Evolutionary conservation across 2,113 vertebrate genomes (phyloP).

Genomic region (Stegostoma tigrinum): DNA sequence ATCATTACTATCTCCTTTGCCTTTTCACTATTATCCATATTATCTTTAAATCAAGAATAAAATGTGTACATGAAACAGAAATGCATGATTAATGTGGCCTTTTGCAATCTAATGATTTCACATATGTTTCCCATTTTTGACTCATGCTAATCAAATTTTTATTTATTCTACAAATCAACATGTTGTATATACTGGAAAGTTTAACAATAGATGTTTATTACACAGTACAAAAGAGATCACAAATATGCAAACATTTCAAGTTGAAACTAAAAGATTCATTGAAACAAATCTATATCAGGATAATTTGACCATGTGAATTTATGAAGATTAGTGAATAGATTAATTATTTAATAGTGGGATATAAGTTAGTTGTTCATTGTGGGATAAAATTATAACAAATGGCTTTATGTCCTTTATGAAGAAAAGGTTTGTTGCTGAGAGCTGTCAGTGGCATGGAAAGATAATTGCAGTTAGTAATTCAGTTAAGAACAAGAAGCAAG

Average conservation of each 20-base stretch:
- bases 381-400: neutral
- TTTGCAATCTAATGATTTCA: neutral
- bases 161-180: neutral
- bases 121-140: neutral
- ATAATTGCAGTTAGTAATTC: neutral
- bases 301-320: neutral
- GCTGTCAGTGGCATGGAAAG: neutral
- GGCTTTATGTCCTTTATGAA: neutral
- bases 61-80: neutral
- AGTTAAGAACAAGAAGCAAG: neutral
- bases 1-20: no score
- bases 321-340: neutral
- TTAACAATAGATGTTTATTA: neutral
- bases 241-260: neutral
- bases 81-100: neutral
- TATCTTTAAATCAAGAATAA: neutral
- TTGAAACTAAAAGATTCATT: neutral
- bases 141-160: constrained; percentile 3
- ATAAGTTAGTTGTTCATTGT: neutral
- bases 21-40: no score
- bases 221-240: neutral
- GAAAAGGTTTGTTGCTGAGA: neutral
- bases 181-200: neutral
- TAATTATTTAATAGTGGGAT: neutral
- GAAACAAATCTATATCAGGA: neutral